Conservation (phyloP, 2,888 invertebrate genomes). For the Mesorhabditis belari region DNA sequence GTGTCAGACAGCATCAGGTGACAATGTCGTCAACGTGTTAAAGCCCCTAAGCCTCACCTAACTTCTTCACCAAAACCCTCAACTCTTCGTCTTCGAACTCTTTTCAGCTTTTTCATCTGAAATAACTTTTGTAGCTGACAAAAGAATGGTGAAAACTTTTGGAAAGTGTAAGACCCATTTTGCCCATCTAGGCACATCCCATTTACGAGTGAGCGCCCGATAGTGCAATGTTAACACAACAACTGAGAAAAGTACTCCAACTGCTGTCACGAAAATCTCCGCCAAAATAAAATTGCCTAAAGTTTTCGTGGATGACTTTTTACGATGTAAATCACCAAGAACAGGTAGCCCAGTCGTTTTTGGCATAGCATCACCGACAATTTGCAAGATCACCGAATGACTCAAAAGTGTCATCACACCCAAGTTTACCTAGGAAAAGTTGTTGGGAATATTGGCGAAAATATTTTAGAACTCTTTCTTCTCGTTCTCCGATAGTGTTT, state of each 20-base stretch:
- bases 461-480: slow-evolving; percentile 17
- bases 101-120: neutral
- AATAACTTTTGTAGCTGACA: neutral
- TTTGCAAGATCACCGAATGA: slow-evolving; percentile 35
- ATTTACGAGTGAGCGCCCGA: slow-evolving; percentile 22
- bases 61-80: neutral
- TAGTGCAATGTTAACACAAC: slow-evolving; percentile 24
- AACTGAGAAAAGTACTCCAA: slow-evolving; percentile 27
- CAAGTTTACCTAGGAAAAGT: slow-evolving; percentile 20
- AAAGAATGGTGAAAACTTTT: neutral
- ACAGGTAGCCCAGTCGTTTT: slow-evolving; percentile 31
- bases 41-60: neutral
- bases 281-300: slow-evolving; percentile 38
- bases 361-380: slow-evolving; percentile 35
- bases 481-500: slow-evolving; percentile 26
- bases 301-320: neutral
- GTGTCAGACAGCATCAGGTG: too few relatives aligned
- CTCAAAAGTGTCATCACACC: slow-evolving; percentile 33
- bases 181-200: slow-evolving; percentile 4
- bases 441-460: neutral
- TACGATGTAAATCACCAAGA: slow-evolving; percentile 10
- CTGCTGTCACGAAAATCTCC: slow-evolving; percentile 35
- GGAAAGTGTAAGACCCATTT: neutral
- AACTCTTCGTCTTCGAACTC: neutral
- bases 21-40: too few relatives aligned